Evolutionary conservation across 2,797 vertebrate species (phyloP).

Genomic region (Vespertilio murinus): DNA sequence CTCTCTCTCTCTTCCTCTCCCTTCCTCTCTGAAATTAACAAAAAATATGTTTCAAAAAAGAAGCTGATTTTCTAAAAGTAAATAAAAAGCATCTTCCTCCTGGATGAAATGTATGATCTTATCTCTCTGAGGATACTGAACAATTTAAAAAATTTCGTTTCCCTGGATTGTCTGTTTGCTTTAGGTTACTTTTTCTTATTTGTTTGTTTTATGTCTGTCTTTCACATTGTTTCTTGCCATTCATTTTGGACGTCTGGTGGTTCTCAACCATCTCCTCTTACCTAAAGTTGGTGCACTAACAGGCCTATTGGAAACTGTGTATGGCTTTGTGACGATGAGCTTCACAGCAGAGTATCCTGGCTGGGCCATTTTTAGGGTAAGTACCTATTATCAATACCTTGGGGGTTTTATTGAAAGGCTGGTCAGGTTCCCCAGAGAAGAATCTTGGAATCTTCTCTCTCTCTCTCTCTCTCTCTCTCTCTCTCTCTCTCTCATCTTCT

Average conservation of each 20-base stretch:
- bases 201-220: not conserved
- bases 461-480: no score
- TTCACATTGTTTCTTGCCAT: not conserved
- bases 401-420: not conserved
- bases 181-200: not conserved
- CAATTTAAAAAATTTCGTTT: conserved; percentile 1
- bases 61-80: no score
- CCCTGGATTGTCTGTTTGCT: not conserved
- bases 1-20: no score
- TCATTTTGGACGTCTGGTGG: not conserved
- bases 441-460: not conserved
- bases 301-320: not conserved
- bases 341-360: not conserved
- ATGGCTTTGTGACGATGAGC: not conserved
- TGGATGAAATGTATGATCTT: not conserved
- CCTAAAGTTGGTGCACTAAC: not conserved
- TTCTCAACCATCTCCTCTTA: not conserved
- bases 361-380: not conserved
- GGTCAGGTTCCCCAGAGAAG: not conserved
- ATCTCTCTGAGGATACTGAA: not conserved
- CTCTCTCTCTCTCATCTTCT: not conserved
- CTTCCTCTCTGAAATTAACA: no score
- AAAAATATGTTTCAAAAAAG: no score
- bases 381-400: not conserved
- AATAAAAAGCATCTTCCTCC: not conserved